Conservation (phyloP, 2,113 vertebrate species). For the Apaloderma vittatum region DNA sequence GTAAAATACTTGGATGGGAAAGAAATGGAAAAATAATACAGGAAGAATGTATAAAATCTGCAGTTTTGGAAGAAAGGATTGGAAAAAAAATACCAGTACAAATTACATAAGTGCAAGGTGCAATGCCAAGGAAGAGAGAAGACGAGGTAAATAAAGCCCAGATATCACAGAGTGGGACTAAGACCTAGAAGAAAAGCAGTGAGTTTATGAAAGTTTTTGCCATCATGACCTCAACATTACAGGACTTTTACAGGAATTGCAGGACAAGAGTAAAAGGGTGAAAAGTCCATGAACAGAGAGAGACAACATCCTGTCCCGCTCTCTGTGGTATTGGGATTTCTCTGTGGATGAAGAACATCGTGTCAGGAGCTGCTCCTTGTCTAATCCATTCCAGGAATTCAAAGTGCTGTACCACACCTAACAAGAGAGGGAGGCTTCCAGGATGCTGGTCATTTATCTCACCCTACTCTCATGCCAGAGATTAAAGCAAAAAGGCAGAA, state of each 20-base stretch:
- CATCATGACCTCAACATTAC: not conserved
- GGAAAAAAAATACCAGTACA: not conserved
- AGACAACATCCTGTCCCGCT: not conserved
- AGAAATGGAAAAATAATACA: not conserved
- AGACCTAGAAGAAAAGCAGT: not conserved
- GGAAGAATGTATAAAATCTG: not conserved
- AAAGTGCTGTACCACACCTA: not conserved
- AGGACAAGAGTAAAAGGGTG: not conserved
- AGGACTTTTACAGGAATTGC: not conserved
- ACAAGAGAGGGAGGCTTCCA: rapidly evolving
- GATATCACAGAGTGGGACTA: not conserved
- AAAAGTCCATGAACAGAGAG: not conserved
- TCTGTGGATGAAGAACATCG: not conserved
- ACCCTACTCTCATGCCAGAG: rapidly evolving
- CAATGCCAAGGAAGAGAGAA: not conserved
- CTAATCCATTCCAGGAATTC: not conserved
- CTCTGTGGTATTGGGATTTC: not conserved
- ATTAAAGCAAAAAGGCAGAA: not conserved
- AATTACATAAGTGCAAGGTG: not conserved
- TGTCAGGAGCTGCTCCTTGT: not conserved
- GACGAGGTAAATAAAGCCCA: not conserved
- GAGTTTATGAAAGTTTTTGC: not conserved
- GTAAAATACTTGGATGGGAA: not conserved
- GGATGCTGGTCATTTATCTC: not conserved
- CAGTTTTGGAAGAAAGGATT: not conserved